Evolutionary conservation across 1,140 invertebrate genomes (phyloP).

Genomic region (Diabrotica undecimpunctata): DNA sequence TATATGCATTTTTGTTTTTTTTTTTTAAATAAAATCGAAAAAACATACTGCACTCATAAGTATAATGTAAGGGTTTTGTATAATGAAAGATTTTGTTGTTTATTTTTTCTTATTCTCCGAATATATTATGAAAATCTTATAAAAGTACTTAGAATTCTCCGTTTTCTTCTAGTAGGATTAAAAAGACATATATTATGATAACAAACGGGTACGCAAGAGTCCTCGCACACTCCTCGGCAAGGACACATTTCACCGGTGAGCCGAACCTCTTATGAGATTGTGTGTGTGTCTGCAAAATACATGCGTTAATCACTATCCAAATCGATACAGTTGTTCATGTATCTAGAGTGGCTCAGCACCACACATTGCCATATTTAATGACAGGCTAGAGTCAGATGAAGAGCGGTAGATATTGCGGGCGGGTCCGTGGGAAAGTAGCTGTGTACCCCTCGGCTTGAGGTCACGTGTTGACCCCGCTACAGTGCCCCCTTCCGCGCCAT

Average conservation of each 20-base stretch:
- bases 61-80: too few relatives aligned
- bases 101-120: too few relatives aligned
- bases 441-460: constrained; percentile 49
- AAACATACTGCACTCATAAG: too few relatives aligned
- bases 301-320: constrained; percentile 37
- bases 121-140: too few relatives aligned
- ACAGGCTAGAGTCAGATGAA: constrained; percentile 48
- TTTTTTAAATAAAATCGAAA: too few relatives aligned
- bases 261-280: not conserved
- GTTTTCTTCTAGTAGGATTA: not conserved
- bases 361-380: constrained; percentile 50
- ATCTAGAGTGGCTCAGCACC: constrained; percentile 41
- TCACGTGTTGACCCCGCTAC: constrained; percentile 46
- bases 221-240: not conserved
- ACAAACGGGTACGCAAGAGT: not conserved
- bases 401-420: constrained; percentile 49
- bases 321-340: constrained; percentile 44
- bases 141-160: not conserved
- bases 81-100: too few relatives aligned
- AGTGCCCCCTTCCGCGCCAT: constrained; percentile 30
- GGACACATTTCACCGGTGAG: not conserved
- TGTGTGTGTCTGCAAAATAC: constrained; percentile 14
- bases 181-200: not conserved
- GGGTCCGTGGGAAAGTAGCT: constrained; percentile 49
- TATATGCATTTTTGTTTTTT: too few relatives aligned